These are phyloP conservation scores for Megaustenia siamemsis DNA, from an alignment of 2,888 invertebrate species.

Conservation along the genomic window DNA sequence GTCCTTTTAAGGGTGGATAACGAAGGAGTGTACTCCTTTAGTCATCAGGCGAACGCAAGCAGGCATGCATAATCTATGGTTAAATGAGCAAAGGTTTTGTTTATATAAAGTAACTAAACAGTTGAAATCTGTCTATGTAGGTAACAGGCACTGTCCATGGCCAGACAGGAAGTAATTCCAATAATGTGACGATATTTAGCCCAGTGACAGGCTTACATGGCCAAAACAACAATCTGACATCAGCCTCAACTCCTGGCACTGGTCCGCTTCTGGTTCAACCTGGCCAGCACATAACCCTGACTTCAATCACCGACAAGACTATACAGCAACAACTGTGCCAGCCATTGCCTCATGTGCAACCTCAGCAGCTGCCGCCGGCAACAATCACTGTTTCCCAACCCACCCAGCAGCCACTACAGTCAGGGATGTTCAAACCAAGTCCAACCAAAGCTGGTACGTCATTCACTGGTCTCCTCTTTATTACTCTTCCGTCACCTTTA, in stretches of 20 bases:
- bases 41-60: too few relatives aligned
- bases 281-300: slow-evolving; percentile 50
- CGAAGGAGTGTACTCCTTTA: too few relatives aligned
- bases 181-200: slow-evolving; percentile 49
- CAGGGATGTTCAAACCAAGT: slow-evolving; percentile 64
- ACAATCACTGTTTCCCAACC: slow-evolving; percentile 21
- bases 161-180: slow-evolving; percentile 34
- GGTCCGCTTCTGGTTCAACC: slow-evolving; percentile 49
- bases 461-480: too few relatives aligned
- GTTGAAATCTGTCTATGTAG: background rate
- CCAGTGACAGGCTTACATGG: slow-evolving; percentile 36
- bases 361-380: slow-evolving; percentile 20
- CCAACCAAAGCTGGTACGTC: slow-evolving; percentile 71
- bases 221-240: slow-evolving; percentile 2
- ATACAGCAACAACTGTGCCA: slow-evolving; percentile 7
- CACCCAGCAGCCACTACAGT: slow-evolving; percentile 25
- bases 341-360: background rate
- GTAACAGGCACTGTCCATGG: slow-evolving; percentile 42
- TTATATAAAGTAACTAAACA: too few relatives aligned
- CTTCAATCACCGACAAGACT: slow-evolving; percentile 45
- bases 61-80: too few relatives aligned
- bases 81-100: too few relatives aligned
- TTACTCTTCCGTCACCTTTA: too few relatives aligned
- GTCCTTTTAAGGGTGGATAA: too few relatives aligned
- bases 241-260: background rate